These are phyloP conservation scores for Ptychoptera contaminata DNA, from an alignment of 2,888 invertebrate species.

Conservation along the genomic window DNA sequence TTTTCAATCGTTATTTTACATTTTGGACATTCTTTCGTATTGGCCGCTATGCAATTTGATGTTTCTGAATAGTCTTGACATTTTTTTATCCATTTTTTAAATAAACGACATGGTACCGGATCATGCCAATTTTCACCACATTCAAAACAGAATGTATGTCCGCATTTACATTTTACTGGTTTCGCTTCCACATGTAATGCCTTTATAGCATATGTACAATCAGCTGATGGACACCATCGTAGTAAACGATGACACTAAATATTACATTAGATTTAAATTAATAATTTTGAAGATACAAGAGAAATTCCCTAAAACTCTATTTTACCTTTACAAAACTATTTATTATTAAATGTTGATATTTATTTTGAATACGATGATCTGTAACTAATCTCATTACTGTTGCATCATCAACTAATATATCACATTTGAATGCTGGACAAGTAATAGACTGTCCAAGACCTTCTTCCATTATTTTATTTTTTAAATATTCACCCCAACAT, in stretches of 20 bases:
- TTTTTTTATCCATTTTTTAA: conserved; percentile 95
- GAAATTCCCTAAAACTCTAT: too few species aligned
- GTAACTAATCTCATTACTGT: conserved; percentile 85
- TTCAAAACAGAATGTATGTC: conserved; percentile 87
- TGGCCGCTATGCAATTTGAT: conserved; percentile 98
- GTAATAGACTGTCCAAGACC: conserved; percentile 93
- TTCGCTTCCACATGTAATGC: conserved; percentile 81
- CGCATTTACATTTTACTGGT: conserved; percentile 85
- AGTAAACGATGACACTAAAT: conserved; percentile 75
- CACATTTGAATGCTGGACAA: conserved; percentile 93
- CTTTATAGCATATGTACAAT: conserved; percentile 91
- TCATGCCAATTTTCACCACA: conserved; percentile 98
- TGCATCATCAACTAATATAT: conserved; percentile 94
- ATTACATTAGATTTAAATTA: conserved; percentile 1
- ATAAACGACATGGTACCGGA: conserved; percentile 85
- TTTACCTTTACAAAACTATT: conserved; percentile 94
- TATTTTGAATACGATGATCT: conserved; percentile 74
- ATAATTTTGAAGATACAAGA: neutral
- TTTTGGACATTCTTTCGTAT: conserved; percentile 97
- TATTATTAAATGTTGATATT: conserved; percentile 94
- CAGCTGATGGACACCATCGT: conserved; percentile 96
- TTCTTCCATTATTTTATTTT: conserved; percentile 96
- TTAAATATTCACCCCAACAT: conserved; percentile 96
- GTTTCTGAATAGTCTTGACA: conserved; percentile 99
- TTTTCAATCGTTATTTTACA: conserved; percentile 93